Conservation (phyloP, 2,888 invertebrate species). For the Rhingia rostrata region DNA sequence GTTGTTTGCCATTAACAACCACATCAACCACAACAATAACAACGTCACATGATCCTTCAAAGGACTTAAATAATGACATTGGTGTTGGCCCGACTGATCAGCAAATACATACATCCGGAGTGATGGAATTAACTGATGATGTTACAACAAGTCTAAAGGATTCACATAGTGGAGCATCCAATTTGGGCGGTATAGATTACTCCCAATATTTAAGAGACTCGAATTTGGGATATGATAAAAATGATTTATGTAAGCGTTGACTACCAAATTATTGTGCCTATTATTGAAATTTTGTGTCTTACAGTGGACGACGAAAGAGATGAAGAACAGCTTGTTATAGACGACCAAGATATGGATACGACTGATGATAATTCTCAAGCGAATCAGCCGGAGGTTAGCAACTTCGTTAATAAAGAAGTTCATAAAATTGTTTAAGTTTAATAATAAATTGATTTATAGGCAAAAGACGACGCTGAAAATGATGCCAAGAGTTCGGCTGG, state of each 20-base stretch:
- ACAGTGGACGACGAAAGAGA: slow-evolving; percentile 85
- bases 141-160: slow-evolving; percentile 4
- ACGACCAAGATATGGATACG: slow-evolving; percentile 82
- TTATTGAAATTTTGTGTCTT: background rate
- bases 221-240: slow-evolving; percentile 79
- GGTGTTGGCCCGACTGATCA: slow-evolving; percentile 75
- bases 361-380: slow-evolving; percentile 69
- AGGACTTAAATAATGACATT: slow-evolving; percentile 44
- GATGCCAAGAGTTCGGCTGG: slow-evolving; percentile 37
- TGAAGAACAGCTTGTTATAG: slow-evolving; percentile 83
- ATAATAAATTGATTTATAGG: slow-evolving; percentile 1
- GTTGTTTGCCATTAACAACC: slow-evolving; percentile 71
- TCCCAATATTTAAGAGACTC: slow-evolving; percentile 83
- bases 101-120: slow-evolving; percentile 1
- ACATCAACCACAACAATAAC: slow-evolving; percentile 64
- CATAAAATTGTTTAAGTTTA: too few species aligned
- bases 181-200: slow-evolving; percentile 80
- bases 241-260: slow-evolving; percentile 79
- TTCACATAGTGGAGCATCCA: background rate
- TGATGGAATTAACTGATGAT: background rate
- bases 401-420: too few species aligned
- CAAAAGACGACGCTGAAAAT: slow-evolving; percentile 44
- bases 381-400: slow-evolving; percentile 27
- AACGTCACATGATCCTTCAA: slow-evolving; percentile 53
- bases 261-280: too few species aligned